phyloP scores from a whole-genome alignment of 2,888 invertebrate genomes.

The Osmoderma eremita region DNA sequence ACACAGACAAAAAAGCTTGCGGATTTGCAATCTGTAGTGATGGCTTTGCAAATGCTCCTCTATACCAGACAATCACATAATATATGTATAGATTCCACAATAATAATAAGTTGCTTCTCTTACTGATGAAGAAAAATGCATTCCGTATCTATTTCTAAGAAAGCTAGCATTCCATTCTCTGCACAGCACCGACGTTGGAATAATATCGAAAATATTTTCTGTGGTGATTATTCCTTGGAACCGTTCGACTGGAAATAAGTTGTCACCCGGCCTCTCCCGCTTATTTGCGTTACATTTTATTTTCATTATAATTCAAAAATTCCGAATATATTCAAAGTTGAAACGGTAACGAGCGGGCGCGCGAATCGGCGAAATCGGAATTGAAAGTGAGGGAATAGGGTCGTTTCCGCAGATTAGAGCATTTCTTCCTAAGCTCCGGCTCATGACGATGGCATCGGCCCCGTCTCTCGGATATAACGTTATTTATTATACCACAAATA shows the following conservation, averaged over 20 bases:
- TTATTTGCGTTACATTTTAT: constrained; percentile 34
- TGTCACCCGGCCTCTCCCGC: constrained; percentile 12
- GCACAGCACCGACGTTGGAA: not conserved
- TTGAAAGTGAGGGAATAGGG: constrained; percentile 47
- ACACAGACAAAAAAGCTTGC: too few species aligned
- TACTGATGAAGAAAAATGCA: too few species aligned
- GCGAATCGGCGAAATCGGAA: constrained; percentile 46
- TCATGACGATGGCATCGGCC: constrained; percentile 43
- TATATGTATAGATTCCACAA: too few species aligned
- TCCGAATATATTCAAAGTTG: constrained; percentile 39
- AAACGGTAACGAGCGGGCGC: constrained; percentile 37
- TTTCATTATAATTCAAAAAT: constrained; percentile 39
- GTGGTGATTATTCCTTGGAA: constrained; percentile 30
- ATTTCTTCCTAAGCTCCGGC: constrained; percentile 48
- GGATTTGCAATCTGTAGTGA: too few species aligned
- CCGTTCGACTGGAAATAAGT: constrained; percentile 28
- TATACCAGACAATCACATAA: too few species aligned
- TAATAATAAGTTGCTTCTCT: too few species aligned
- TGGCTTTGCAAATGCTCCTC: too few species aligned
- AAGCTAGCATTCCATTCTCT: not conserved
- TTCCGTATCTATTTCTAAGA: too few species aligned
- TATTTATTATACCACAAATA: constrained; percentile 49
- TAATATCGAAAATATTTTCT: constrained; percentile 17
- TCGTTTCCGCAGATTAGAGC: constrained; percentile 50
- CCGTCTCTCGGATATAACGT: constrained; percentile 46